These are phyloP conservation scores for Prunella fulvescens DNA, from an alignment of 2,113 vertebrate species.

Conservation along the genomic window DNA sequence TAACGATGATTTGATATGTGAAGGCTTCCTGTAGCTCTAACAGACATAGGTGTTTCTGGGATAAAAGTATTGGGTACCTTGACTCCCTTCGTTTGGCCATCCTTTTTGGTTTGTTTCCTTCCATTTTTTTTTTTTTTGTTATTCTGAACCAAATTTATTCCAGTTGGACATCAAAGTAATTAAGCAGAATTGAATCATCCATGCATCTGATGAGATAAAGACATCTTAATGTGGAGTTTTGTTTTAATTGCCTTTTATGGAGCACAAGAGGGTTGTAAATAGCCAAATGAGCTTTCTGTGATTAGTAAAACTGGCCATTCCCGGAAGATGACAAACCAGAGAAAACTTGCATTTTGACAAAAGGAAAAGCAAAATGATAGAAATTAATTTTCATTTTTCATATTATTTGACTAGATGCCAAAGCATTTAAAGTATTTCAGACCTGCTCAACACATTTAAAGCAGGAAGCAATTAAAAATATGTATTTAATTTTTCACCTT, in stretches of 20 bases:
- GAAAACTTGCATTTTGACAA: not conserved
- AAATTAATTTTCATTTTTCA: not conserved
- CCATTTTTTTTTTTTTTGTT: not conserved
- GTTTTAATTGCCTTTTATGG: constrained; percentile 63
- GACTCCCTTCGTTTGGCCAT: not conserved
- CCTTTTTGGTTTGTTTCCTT: not conserved
- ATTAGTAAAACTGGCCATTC: constrained; percentile 29
- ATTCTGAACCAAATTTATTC: not conserved
- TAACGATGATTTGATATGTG: not conserved
- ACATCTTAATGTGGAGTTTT: constrained; percentile 24
- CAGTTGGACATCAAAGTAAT: constrained; percentile 30
- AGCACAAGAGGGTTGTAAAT: constrained; percentile 30
- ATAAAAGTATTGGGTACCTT: not conserved
- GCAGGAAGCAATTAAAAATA: not conserved
- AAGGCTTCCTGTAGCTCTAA: not conserved
- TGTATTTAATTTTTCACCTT: not conserved
- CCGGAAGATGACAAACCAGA: constrained; percentile 11
- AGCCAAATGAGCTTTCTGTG: constrained; percentile 36
- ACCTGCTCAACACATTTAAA: not conserved
- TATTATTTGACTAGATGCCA: not conserved
- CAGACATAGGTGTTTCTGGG: not conserved
- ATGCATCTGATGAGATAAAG: constrained; percentile 47
- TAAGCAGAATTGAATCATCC: constrained; percentile 29
- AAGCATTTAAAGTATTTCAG: not conserved
- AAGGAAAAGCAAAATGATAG: not conserved